Percentiles rank a stretch among this genome's conserved stretches.
Evolutionary conservation across 2,797 vertebrate genomes (phyloP).

Genomic region (Orientallactaga sibirica): DNA sequence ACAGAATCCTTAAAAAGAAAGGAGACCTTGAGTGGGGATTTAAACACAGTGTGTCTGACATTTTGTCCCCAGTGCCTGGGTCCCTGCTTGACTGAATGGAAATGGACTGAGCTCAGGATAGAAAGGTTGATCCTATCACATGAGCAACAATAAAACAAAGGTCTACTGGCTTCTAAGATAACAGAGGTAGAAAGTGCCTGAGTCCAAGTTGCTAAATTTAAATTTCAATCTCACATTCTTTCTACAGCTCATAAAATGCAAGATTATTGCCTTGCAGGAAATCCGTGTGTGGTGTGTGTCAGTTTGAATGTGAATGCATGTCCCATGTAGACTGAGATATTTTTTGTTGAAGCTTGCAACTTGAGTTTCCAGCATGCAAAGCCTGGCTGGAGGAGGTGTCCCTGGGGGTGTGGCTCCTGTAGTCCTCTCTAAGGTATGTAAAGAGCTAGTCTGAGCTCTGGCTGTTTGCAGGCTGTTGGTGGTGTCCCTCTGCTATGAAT

Average conservation of each 20-base stretch:
- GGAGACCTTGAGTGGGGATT: background rate
- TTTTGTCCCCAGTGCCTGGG: background rate
- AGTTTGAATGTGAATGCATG: too few relatives aligned
- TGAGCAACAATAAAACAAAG: background rate
- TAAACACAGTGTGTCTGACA: background rate
- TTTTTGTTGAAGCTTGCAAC: too few relatives aligned
- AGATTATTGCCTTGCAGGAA: background rate
- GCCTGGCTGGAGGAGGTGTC: too few relatives aligned
- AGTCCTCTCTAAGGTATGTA: too few relatives aligned
- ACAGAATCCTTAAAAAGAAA: background rate
- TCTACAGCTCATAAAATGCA: background rate
- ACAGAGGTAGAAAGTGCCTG: slow-evolving; percentile 4
- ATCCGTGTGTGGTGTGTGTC: background rate
- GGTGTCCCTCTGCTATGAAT: too few relatives aligned
- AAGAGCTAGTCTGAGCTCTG: too few relatives aligned
- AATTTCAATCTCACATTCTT: background rate
- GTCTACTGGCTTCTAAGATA: background rate
- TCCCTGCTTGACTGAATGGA: too few relatives aligned
- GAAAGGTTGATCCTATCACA: background rate
- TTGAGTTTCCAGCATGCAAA: too few relatives aligned
- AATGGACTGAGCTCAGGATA: background rate
- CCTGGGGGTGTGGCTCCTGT: too few relatives aligned
- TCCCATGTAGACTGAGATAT: too few relatives aligned
- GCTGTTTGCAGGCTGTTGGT: too few relatives aligned
- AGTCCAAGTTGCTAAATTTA: background rate